Evolutionary conservation across 2,888 invertebrate genomes (phyloP).

Genomic region (Doris montereyensis): DNA sequence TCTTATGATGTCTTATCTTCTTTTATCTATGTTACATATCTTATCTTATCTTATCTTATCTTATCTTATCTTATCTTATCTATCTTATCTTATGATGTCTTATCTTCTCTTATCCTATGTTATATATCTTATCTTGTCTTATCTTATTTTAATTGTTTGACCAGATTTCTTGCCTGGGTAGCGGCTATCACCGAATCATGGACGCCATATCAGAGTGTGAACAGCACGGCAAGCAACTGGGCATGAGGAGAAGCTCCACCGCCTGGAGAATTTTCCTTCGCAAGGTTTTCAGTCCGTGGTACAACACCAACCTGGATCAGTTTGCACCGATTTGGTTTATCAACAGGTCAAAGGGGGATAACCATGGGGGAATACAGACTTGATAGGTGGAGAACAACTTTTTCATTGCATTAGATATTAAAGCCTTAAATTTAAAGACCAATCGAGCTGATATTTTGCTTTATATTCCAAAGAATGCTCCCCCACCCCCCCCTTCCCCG

Average conservation of each 20-base stretch:
- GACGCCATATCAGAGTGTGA: slow-evolving; percentile 67
- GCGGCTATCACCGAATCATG: slow-evolving; percentile 61
- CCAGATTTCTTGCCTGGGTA: slow-evolving; percentile 66
- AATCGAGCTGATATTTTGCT: no score
- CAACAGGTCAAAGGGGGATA: slow-evolving; percentile 64
- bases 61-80: no score
- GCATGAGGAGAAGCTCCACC: slow-evolving; percentile 62
- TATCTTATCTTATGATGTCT: no score
- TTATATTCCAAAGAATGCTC: no score
- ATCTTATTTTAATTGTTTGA: no score
- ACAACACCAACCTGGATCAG: slow-evolving; percentile 49
- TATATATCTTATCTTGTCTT: background rate
- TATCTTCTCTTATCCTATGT: background rate
- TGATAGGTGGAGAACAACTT: no score
- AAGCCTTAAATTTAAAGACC: no score
- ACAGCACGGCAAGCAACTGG: slow-evolving; percentile 59
- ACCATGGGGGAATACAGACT: slow-evolving; percentile 60
- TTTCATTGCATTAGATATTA: no score
- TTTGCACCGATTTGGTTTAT: slow-evolving; percentile 58
- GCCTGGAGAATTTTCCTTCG: slow-evolving; percentile 64
- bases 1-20: no score
- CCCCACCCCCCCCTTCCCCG: no score
- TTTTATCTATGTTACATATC: background rate
- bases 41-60: background rate
- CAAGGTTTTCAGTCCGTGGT: slow-evolving; percentile 62